Conservation (phyloP, 2,113 vertebrate genomes). For the Jaculus jaculus region DNA sequence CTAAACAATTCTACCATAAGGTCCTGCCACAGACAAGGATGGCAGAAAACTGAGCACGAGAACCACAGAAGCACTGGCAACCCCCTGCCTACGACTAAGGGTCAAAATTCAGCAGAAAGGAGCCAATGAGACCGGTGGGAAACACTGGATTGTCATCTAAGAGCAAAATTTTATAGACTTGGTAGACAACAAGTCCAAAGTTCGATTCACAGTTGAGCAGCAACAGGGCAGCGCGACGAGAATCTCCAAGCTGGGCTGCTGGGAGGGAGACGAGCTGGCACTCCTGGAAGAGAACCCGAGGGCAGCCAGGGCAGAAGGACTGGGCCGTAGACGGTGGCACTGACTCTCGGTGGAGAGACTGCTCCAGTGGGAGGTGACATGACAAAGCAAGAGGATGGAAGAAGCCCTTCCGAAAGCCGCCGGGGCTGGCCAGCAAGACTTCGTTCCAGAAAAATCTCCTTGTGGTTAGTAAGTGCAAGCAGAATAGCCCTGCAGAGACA, state of each 20-base stretch:
- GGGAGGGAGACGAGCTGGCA: not conserved
- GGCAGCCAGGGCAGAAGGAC: not conserved
- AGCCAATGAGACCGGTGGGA: not conserved
- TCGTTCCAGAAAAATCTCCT: not conserved
- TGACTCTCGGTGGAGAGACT: no score
- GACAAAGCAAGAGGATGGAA: not conserved
- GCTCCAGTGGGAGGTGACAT: not conserved
- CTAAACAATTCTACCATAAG: not conserved
- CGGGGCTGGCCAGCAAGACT: not conserved
- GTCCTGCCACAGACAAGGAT: slow-evolving; percentile 5
- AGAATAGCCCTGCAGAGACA: not conserved
- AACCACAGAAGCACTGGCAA: not conserved
- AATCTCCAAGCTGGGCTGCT: not conserved
- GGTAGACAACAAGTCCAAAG: not conserved
- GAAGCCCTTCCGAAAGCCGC: not conserved
- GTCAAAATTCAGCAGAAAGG: not conserved
- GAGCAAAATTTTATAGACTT: not conserved
- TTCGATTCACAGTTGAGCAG: not conserved
- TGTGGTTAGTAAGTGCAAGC: not conserved
- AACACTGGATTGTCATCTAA: not conserved
- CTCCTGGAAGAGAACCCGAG: not conserved
- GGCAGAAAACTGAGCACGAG: not conserved
- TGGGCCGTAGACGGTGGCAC: not conserved
- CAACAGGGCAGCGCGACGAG: not conserved
- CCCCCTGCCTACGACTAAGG: not conserved